A percentile compares a stretch with the other conserved stretches of the same genome.
Conservation (phyloP, 2,113 vertebrate species). For the Lathamus discolor region DNA sequence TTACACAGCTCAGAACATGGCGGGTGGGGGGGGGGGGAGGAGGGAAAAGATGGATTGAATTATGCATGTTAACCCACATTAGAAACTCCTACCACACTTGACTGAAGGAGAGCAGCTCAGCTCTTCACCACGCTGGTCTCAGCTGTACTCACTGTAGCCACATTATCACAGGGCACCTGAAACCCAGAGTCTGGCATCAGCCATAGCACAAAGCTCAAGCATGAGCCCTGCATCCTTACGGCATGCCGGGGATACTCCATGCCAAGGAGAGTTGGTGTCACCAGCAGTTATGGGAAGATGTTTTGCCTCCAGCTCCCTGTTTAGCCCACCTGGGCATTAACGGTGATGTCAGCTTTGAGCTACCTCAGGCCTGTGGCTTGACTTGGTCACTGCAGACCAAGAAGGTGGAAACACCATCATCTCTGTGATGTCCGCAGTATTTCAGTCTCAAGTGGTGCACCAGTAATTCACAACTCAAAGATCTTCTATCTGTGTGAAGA, state of each 20-base stretch:
- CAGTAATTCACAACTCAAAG: neutral
- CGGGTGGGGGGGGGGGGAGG: no score
- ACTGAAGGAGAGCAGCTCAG: neutral
- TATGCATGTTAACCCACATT: neutral
- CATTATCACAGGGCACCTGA: neutral
- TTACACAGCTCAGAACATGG: conserved; percentile 1
- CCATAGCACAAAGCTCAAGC: no score
- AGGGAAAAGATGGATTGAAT: neutral
- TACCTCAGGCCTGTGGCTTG: neutral
- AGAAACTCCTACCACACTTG: neutral
- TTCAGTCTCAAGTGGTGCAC: neutral
- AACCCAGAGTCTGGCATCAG: neutral
- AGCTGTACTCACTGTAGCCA: accelerated
- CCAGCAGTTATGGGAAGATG: neutral
- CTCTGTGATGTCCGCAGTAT: neutral
- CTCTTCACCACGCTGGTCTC: neutral
- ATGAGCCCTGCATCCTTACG: neutral
- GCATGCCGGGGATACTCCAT: accelerated
- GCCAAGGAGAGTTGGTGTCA: accelerated
- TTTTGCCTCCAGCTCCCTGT: neutral
- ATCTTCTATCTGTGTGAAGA: neutral
- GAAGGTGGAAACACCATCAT: neutral
- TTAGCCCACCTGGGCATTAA: neutral
- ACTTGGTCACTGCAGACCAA: neutral
- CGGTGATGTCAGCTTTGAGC: neutral